phyloP scores from a whole-genome alignment of 2,888 invertebrate genomes.

The Mesopsocus fuscifrons region DNA sequence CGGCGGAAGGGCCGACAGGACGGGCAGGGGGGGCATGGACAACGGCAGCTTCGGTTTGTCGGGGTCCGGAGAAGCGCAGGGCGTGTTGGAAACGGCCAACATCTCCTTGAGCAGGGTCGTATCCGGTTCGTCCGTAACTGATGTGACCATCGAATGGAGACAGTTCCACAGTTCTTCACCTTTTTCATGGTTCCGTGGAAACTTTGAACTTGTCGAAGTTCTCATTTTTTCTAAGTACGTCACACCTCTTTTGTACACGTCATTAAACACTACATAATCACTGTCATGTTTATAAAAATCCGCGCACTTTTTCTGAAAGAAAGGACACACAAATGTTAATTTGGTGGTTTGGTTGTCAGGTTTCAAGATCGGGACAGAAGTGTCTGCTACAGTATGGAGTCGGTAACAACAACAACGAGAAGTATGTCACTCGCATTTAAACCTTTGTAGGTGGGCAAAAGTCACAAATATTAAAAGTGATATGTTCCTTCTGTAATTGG shows the following conservation, averaged over 20 bases:
- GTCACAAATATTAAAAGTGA: too few relatives aligned
- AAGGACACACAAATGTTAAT: too few relatives aligned
- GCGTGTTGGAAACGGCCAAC: constrained; percentile 18
- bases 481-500: too few relatives aligned
- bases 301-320: constrained; percentile 45
- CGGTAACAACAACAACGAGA: too few relatives aligned
- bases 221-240: constrained; percentile 73
- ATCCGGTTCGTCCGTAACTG: constrained; percentile 38
- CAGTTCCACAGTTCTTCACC: constrained; percentile 62
- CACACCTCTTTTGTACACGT: constrained; percentile 47
- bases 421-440: too few relatives aligned
- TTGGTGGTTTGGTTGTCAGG: too few relatives aligned
- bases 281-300: constrained; percentile 60
- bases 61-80: constrained; percentile 10
- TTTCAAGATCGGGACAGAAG: too few relatives aligned
- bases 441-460: too few relatives aligned
- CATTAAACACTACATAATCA: constrained; percentile 44
- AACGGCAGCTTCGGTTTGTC: constrained; percentile 11
- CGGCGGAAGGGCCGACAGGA: background rate
- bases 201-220: constrained; percentile 58
- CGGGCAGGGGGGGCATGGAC: constrained; percentile 9
- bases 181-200: constrained; percentile 53
- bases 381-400: too few relatives aligned
- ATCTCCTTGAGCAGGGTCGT: constrained; percentile 32
- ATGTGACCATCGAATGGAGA: constrained; percentile 53